Evolutionary conservation across 2,888 invertebrate species (phyloP).

Genomic region (Spisula solida): DNA sequence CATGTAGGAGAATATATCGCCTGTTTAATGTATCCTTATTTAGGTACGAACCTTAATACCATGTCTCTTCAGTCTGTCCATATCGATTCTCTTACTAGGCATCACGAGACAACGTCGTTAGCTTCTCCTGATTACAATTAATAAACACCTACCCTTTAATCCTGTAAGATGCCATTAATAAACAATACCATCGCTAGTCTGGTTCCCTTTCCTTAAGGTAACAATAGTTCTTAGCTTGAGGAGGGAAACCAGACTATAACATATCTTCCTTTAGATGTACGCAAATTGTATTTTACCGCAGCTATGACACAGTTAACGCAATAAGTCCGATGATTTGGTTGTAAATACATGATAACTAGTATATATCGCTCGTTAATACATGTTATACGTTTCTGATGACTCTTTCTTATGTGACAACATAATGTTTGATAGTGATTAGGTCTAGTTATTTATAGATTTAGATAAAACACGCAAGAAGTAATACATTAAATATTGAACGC

Average conservation of each 20-base stretch:
- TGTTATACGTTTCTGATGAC: no score
- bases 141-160: neutral
- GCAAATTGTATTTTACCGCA: neutral
- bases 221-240: no score
- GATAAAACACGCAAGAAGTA: no score
- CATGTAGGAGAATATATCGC: neutral
- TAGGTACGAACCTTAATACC: neutral
- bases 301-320: neutral
- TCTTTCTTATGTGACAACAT: no score
- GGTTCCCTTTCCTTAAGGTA: no score
- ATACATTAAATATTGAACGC: no score
- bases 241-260: no score
- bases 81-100: neutral
- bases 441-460: no score
- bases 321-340: neutral
- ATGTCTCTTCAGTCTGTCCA: neutral
- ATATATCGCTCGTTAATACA: no score
- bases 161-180: no score
- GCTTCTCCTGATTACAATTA: neutral
- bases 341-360: neutral
- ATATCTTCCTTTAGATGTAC: neutral
- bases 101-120: neutral
- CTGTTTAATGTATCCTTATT: neutral
- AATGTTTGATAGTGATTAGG: no score
- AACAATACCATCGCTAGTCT: no score